Evolutionary conservation across 2,888 invertebrate genomes (phyloP), one percentile per base, ranked within the genome.

Genomic region (Mesorhabditis belari): DNA sequence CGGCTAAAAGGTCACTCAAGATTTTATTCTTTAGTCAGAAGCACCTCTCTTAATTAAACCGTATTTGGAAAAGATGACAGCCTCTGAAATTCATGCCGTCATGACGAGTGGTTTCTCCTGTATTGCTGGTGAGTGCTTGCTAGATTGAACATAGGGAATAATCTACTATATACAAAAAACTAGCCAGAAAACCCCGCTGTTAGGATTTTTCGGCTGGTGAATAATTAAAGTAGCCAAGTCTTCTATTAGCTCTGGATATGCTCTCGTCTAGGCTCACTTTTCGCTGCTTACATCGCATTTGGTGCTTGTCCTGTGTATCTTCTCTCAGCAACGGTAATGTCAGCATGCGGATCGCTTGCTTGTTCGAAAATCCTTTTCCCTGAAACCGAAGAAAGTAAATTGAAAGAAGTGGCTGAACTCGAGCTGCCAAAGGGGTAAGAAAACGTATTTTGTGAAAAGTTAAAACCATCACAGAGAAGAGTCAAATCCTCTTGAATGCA

Each of bases 101-200:
- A 90, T 95, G 90, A 87, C 90, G 0, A 90, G 91, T 0, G 95
- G 95, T 4, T 94, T 94, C 83, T 91, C 94, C 0, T 92, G 93
- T 0, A 92, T 95, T 6, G 92, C 94, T 91, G 84, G 89, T 4
- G 66, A 17, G 44, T 35, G 12, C n/a, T 35, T 35, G 44, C n/a
- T 35, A 35, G 12, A n/a, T 17, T 35, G 12, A 17, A n/a, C 44
- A 9, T 17, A 1, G 19, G n/a, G 51, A 51, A 17, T 21, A 17
- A 51, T 51, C 19, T 9, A 51, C 21, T 9, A 17, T 9, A 17
- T 17, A 21, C 2, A 17, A 51, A 9, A 19, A 51, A n/a, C n/a
- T n/a, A n/a, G n/a, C n/a, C n/a, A n/a, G n/a, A n/a, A n/a, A n/a
- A n/a, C n/a, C n/a, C n/a, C n/a, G n/a, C n/a, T n/a, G n/a, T n/a